These are phyloP conservation scores for Helicoverpa assulta DNA, from an alignment of 2,888 invertebrate genomes.

Conservation along the genomic window DNA sequence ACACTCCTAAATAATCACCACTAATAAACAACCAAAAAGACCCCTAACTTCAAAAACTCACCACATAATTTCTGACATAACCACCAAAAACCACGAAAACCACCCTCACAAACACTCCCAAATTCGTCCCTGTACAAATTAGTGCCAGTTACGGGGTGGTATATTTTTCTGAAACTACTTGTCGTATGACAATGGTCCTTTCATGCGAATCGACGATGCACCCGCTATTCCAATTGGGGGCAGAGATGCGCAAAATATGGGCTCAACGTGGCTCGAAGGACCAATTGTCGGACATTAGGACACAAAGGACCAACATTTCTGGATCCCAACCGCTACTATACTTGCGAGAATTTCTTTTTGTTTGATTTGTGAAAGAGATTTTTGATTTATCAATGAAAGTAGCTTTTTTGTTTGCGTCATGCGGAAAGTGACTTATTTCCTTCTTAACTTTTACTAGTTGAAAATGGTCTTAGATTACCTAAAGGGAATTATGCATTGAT, in stretches of 20 bases:
- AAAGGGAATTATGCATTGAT: no score
- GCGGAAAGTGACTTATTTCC: background rate
- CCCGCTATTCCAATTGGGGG: slow-evolving; percentile 73
- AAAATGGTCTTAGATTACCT: no score
- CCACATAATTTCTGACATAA: slow-evolving; percentile 11
- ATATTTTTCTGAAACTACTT: slow-evolving; percentile 85
- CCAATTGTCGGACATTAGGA: slow-evolving; percentile 65
- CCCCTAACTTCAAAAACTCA: slow-evolving; percentile 32
- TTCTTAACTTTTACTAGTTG: background rate
- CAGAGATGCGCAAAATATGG: slow-evolving; percentile 79
- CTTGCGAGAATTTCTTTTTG: slow-evolving; percentile 59
- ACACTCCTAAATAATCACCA: slow-evolving; percentile 4
- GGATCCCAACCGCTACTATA: slow-evolving; percentile 39
- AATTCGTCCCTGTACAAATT: slow-evolving; percentile 82
- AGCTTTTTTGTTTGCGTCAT: slow-evolving; percentile 18
- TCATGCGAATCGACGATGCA: slow-evolving; percentile 70
- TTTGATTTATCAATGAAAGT: slow-evolving; percentile 63
- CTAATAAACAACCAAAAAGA: slow-evolving; percentile 1
- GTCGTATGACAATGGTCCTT: slow-evolving; percentile 81
- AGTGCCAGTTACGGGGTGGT: slow-evolving; percentile 87
- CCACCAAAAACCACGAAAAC: slow-evolving; percentile 7
- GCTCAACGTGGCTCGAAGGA: slow-evolving; percentile 59
- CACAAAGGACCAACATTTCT: slow-evolving; percentile 58
- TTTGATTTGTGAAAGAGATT: slow-evolving; percentile 63
- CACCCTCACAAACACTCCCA: slow-evolving; percentile 6